phyloP scores from a whole-genome alignment of 2,113 vertebrate species.

The Platichthys stellatus region DNA sequence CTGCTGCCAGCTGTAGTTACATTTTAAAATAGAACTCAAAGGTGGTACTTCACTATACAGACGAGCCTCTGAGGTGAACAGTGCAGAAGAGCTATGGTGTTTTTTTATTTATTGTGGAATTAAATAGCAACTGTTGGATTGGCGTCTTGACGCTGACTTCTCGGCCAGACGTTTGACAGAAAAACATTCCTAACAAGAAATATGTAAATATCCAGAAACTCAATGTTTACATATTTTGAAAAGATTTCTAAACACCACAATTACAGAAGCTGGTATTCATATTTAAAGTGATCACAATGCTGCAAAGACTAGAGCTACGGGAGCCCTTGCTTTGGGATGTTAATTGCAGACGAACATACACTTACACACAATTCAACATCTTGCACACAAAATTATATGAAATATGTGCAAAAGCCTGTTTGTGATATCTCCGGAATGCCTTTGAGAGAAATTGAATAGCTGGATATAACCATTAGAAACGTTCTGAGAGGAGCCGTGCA shows the following conservation, averaged over 20 bases:
- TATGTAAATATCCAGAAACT: neutral
- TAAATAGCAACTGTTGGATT: neutral
- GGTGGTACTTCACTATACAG: neutral
- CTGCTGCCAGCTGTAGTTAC: neutral
- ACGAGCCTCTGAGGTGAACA: neutral
- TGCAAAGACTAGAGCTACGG: constrained; percentile 4
- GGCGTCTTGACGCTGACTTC: neutral
- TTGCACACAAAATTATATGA: constrained; percentile 4
- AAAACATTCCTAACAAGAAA: neutral
- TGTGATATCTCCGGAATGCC: constrained; percentile 34
- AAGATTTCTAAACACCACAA: neutral
- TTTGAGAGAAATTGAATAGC: constrained; percentile 19
- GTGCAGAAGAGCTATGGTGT: neutral
- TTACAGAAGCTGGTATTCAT: neutral
- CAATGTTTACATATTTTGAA: neutral
- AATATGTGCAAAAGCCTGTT: constrained; percentile 20
- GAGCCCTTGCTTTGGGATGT: constrained; percentile 14
- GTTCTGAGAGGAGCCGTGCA: constrained; percentile 42
- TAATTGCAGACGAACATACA: neutral
- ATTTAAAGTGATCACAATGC: neutral
- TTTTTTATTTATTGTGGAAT: neutral
- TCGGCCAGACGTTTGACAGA: neutral
- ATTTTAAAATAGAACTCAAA: constrained; percentile 17
- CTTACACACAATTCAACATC: neutral
- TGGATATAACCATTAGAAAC: constrained; percentile 36